Conservation (phyloP, 2,797 vertebrate genomes). For the Spondyliosoma cantharus region DNA sequence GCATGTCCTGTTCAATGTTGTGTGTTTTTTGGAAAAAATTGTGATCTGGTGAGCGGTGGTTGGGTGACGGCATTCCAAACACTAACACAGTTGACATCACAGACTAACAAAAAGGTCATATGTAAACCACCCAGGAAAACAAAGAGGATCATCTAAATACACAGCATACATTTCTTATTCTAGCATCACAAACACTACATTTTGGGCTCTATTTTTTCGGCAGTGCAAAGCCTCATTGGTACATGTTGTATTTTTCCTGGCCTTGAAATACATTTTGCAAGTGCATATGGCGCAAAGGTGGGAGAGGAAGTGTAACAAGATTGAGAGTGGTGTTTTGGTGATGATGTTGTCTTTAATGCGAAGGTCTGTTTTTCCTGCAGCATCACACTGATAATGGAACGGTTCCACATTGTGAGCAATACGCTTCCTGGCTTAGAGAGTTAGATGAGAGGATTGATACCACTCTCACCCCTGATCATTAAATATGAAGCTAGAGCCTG, state of each 20-base stretch:
- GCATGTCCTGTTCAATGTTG: conserved; percentile 78
- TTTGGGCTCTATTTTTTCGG: conserved; percentile 32
- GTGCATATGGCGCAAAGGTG: background rate
- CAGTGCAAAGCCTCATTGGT: conserved; percentile 26
- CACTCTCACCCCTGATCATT: background rate
- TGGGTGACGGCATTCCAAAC: conserved; percentile 44
- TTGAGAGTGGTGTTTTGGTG: background rate
- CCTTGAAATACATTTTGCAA: conserved; percentile 1
- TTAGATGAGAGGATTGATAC: background rate
- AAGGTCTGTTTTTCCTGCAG: background rate
- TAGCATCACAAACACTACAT: conserved; percentile 7
- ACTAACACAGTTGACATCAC: conserved; percentile 39
- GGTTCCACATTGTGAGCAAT: background rate
- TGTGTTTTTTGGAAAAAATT: conserved; percentile 50
- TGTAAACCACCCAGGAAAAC: conserved; percentile 32
- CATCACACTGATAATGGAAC: background rate
- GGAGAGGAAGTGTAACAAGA: background rate
- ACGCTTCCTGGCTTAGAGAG: background rate
- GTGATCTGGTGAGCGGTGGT: conserved; percentile 58
- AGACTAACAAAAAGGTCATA: conserved; percentile 35
- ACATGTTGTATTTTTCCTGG: conserved; percentile 9
- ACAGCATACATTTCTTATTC: conserved; percentile 9
- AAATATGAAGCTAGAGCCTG: background rate
- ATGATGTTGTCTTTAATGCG: background rate
- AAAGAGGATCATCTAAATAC: conserved; percentile 18